Percentiles rank a stretch among this genome's conserved stretches.
phyloP scores from a whole-genome alignment of 2,888 invertebrate species.

The Eucera pruinosa region DNA sequence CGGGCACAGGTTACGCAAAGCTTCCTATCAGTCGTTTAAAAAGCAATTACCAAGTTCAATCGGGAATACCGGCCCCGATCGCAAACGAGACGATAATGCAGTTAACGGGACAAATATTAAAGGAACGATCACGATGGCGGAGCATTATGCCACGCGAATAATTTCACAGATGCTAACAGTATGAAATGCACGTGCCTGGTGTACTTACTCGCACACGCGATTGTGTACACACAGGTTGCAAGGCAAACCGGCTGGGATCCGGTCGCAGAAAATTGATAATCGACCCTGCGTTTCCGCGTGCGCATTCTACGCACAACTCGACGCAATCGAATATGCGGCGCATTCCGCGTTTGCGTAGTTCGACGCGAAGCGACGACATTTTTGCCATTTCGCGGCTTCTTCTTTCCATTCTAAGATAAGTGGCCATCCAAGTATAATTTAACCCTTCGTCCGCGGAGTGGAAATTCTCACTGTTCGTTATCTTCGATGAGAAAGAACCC shows the following conservation, averaged over 20 bases:
- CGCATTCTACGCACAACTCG: conserved; percentile 11
- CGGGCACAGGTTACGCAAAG: background rate
- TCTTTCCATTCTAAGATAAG: too few relatives aligned
- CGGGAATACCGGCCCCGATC: background rate
- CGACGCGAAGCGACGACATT: background rate
- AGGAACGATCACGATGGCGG: too few relatives aligned
- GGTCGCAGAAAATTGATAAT: conserved; percentile 42
- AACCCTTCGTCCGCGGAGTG: too few relatives aligned
- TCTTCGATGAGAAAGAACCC: too few relatives aligned
- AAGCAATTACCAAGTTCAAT: background rate
- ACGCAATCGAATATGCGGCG: conserved; percentile 9
- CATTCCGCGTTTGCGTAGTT: conserved; percentile 5
- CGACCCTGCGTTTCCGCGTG: conserved; percentile 46
- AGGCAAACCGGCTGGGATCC: conserved; percentile 50
- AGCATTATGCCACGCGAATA: too few relatives aligned
- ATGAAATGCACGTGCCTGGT: background rate
- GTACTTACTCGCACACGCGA: too few relatives aligned
- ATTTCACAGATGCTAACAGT: conserved; percentile 5
- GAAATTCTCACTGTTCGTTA: too few relatives aligned
- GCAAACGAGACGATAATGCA: background rate
- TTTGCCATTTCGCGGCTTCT: background rate
- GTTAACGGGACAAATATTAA: background rate
- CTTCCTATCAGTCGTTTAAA: conserved; percentile 7
- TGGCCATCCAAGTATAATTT: too few relatives aligned
- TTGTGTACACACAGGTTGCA: conserved; percentile 17